Evolutionary conservation across 2,888 invertebrate species (phyloP), one percentile per base, ranked within the genome.

Genomic region (Papilio elwesi): DNA sequence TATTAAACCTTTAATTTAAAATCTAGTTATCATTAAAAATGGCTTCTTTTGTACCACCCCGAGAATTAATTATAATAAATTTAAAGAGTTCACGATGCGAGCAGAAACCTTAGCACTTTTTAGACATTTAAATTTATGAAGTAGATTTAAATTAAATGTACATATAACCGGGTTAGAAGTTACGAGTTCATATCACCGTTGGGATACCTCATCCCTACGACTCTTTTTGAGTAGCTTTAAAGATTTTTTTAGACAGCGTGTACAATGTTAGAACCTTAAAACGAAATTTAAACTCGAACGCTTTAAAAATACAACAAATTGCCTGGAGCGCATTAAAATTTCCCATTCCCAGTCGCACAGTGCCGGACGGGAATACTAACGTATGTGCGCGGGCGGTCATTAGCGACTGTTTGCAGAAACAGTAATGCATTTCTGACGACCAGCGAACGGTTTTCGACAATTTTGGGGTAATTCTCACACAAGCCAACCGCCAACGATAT

Each of bases 341-440:
- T 57, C 57, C 12, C 57, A 57, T 48, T 48, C 57, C 16, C 47
- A 10, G 38, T 43, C 13, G 16, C 52, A 49, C 10, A 15, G 62
- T 36, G 48, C n/a, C 36, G 4, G 43, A 9, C 6, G n/a, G 4
- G 68, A 48, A 71, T 57, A 57, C 65, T 13, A 65, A 66, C 59
- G 38, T 36, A 49, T 71, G 51, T 51, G 57, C 57, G 67, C 52
- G 16, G 26, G 12, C 47, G 71, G 49, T 71, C 66, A 43, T 71
- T 71, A 71, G 67, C 65, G 36, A 36, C 4, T 70, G 65, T 65
- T 57, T 26, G 65, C 59, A 47, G 70, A 53, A 69, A 68, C 71
- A 62, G 68, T 77, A 77, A 77, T 77, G 77, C 77, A 76, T 76
- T 77, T 73, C 75, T 75, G 77, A 77, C 74, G 77, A 77, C 73